Evolutionary conservation across 2,113 vertebrate species (phyloP).

Genomic region (Anoura caudifer): DNA sequence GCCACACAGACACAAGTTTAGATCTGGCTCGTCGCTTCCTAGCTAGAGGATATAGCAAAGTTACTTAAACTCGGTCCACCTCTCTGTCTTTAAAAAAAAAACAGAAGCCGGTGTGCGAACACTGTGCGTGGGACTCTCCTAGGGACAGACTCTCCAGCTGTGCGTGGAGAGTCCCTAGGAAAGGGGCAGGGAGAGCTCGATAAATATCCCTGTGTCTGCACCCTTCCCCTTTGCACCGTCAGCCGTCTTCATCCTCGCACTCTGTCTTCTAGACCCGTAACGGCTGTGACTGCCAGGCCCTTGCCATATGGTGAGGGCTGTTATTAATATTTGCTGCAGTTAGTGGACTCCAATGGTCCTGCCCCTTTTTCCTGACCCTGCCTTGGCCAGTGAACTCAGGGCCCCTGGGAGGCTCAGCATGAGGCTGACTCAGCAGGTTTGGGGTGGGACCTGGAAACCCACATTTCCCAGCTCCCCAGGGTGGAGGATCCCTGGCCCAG

Average conservation of each 20-base stretch:
- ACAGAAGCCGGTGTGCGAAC: neutral
- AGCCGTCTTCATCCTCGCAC: accelerated
- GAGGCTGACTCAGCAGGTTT: neutral
- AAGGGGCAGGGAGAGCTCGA: neutral
- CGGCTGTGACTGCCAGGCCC: neutral
- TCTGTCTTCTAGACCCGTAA: neutral
- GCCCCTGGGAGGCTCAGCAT: accelerated
- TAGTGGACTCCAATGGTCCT: accelerated
- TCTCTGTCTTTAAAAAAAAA: neutral
- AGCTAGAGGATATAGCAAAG: neutral
- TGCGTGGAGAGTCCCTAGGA: neutral
- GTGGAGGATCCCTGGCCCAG: neutral
- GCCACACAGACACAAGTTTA: neutral
- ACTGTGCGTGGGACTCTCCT: too few species aligned
- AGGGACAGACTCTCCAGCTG: too few species aligned
- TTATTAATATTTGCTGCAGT: neutral
- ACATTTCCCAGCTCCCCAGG: neutral
- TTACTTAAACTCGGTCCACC: neutral
- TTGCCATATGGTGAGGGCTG: accelerated
- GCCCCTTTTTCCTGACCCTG: neutral
- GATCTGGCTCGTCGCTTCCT: neutral
- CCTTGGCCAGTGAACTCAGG: neutral
- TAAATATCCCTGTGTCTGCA: too few species aligned
- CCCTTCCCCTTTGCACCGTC: neutral
- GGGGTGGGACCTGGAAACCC: neutral